phyloP scores from a whole-genome alignment of 2,888 invertebrate genomes.

The Tenthredo mesomela region DNA sequence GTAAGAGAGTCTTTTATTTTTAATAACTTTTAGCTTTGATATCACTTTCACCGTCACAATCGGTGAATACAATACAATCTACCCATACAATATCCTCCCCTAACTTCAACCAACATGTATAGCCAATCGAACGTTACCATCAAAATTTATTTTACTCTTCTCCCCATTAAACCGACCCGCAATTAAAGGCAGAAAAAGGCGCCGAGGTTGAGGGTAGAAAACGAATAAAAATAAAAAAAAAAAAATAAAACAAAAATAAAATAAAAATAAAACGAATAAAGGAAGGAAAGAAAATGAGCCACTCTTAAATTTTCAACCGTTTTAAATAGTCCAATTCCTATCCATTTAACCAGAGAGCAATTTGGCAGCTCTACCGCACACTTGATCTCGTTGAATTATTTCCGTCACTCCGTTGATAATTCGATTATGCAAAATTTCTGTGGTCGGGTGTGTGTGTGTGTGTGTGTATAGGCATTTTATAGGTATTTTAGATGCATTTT shows the following conservation, averaged over 20 bases:
- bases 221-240: neutral
- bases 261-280: too few relatives aligned
- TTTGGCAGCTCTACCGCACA: constrained; percentile 5
- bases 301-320: constrained; percentile 19
- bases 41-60: neutral
- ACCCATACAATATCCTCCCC: neutral
- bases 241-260: neutral
- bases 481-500: neutral
- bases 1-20: constrained; percentile 76
- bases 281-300: neutral
- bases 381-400: constrained; percentile 10
- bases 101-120: neutral
- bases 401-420: constrained; percentile 8
- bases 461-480: neutral
- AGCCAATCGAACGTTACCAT: neutral
- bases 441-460: neutral
- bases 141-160: neutral
- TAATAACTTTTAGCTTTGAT: neutral
- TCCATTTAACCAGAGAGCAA: constrained; percentile 31
- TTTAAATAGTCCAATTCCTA: constrained; percentile 43
- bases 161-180: neutral
- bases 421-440: neutral
- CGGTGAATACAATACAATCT: neutral
- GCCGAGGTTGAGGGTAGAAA: constrained; percentile 1
- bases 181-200: neutral